These are phyloP conservation scores for Dicrostonyx torquatus DNA, from an alignment of 2,797 vertebrate species.

Conservation along the genomic window DNA sequence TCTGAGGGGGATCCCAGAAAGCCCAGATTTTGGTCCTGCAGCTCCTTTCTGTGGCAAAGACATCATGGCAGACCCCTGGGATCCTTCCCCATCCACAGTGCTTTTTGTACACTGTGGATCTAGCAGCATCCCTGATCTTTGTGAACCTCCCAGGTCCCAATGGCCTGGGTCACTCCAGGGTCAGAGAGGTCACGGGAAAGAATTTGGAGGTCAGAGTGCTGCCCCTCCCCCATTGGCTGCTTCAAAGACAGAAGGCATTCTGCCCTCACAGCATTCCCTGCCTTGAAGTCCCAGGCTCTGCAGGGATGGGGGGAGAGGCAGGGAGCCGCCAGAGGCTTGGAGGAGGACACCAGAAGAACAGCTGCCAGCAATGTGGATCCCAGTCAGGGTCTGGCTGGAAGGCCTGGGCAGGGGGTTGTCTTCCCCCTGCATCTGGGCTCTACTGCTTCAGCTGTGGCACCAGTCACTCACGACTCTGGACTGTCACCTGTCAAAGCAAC, in stretches of 20 bases:
- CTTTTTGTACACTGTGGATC: not conserved
- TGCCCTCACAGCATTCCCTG: not conserved
- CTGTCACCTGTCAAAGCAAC: not conserved
- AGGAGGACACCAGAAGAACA: not conserved
- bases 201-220: slow-evolving; percentile 66
- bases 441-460: not conserved
- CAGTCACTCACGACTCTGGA: not conserved
- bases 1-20: not conserved
- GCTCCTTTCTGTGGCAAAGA: not conserved
- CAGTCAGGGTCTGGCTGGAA: not conserved
- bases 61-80: not conserved
- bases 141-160: slow-evolving; percentile 4
- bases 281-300: not conserved
- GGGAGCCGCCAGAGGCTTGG: not conserved
- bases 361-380: not conserved
- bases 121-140: not conserved
- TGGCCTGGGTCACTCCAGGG: not conserved
- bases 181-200: slow-evolving; percentile 64
- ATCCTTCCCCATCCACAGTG: not conserved
- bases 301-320: not conserved
- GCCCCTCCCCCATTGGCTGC: not conserved
- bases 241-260: slow-evolving; percentile 53
- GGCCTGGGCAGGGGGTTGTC: not conserved
- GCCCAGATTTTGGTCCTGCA: not conserved
- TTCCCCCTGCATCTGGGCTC: not conserved